These are phyloP conservation scores for Dasyurus viverrinus DNA, from an alignment of 2,113 vertebrate species.

Conservation along the genomic window DNA sequence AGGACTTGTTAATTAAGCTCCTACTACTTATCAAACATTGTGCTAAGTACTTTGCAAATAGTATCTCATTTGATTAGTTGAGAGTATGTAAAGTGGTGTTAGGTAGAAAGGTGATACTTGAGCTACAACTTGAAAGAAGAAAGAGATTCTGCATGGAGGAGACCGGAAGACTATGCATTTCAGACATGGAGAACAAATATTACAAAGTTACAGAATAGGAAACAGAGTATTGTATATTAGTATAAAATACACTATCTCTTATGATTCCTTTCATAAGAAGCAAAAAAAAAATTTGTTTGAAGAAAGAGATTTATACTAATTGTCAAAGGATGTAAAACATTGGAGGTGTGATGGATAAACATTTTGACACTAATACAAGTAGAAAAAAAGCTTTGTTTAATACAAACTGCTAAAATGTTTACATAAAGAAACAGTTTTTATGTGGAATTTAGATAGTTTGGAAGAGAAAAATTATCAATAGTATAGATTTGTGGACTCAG, in stretches of 20 bases:
- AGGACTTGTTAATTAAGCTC: background rate
- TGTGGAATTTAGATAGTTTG: background rate
- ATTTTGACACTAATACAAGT: background rate
- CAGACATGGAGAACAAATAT: background rate
- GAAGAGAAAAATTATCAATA: background rate
- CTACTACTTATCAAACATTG: background rate
- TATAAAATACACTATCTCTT: background rate
- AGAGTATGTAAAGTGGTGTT: background rate
- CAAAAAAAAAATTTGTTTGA: background rate
- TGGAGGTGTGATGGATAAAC: background rate
- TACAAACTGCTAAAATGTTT: background rate
- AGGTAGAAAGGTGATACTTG: background rate
- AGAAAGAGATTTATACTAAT: background rate
- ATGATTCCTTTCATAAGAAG: background rate
- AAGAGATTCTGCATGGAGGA: background rate
- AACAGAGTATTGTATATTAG: background rate
- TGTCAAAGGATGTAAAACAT: background rate
- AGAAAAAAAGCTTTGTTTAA: background rate
- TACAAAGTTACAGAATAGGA: background rate
- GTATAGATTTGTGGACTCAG: background rate
- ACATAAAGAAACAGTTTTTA: background rate
- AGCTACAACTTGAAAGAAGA: background rate
- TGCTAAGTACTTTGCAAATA: background rate
- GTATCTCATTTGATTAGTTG: background rate
- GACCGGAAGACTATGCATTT: background rate